Base-by-base conservation (phyloP, 2,888 invertebrate genomes). In the Escarpia spicata region DNA sequence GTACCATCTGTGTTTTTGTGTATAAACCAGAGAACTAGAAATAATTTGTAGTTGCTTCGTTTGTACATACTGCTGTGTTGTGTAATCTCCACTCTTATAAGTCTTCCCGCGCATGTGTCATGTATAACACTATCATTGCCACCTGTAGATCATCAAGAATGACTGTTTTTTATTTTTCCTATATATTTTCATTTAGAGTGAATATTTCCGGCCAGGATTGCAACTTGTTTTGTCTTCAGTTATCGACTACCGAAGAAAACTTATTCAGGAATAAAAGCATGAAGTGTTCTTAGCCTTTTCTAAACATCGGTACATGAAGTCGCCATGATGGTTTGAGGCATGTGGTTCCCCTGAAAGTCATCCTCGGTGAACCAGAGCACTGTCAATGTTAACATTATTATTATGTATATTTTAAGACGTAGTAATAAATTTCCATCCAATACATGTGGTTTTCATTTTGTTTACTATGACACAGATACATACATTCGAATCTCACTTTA, bases 141-240 rank as follows among this genome's bases (percentile, higher is more conserved):
- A 75, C 26, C 19, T 75, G 75, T 26, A 19, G 75, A 75, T 26
- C 19, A 26, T 75, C 52, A 52, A 15, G 4, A 52, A 15, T 9
- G 52, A 9, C 37, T 37, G 52, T 52, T 52, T 52, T 52, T 52
- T 52, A n/a, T 75, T 75, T 19, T 26, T 75, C 19, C 1, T 26
- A 75, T 75, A 75, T 75, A 26, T 75, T 75, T 75, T 75, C 19
- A 75, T n/a, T 26, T 26, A 52, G 12, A 52, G 4, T 52, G 52
- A 52, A 52, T 12, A 75, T 75, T 52, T 75, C 26, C 19, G 26
- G n/a, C 75, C 75, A 75, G 75, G 19, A 75, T 26, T 75, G 75
- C 75, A 75, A 75, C 75, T 75, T 75, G 6, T 75, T 75, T 75
- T 75, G 75, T 75, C 75, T 75, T 75, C 75, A 75, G 75, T 75